Base-by-base conservation (phyloP, 1,140 invertebrate species). In the Aphidius gifuensis region DNA sequence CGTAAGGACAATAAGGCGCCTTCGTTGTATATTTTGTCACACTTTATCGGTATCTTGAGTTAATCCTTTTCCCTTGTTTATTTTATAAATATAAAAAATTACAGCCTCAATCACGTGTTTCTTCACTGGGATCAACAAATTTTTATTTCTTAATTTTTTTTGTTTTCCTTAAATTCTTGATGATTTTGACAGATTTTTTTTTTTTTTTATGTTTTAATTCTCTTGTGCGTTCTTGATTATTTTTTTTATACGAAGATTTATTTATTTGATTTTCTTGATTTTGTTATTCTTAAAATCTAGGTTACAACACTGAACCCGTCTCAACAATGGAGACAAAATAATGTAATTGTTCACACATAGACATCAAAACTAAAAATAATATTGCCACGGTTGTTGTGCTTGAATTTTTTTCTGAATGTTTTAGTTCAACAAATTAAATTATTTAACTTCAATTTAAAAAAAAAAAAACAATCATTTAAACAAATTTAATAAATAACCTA, bases 261-360 rank as follows among this genome's bases (percentile, higher is more conserved):
- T 46, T 65, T 40, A 16, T 50, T 44, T 68, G 56, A 48, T 45
- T 38, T n/a, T 58, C 45, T 58, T 9, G 43, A 46, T 69, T 59
- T 66, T 45, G 57, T 54, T 75, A 71, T 72, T 39, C 74, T 78
- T 78, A 78, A 68, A 78, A 72, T 46, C 76, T 78, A 79, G 74
- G 75, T 78, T 79, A 77, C 76, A 73, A 77, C 77, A 79, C 77
- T 74, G 73, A 78, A 79, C 75, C 77, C 65, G 77, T 79, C 74
- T 76, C 75, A 40, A 40, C 66, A 63, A 62, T 56, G 51, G 72
- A 74, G 75, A 80, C 77, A 78, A 80, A 77, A 78, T 75, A 78
- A 79, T 76, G 68, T 72, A 74, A 74, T 64, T 67, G 67, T 69
- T 60, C 40, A 51, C 73, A 74, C 71, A 71, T 70, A 69, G 58